Evolutionary conservation across 2,113 vertebrate species (phyloP).

Genomic region (Chloropsis cyanopogon): DNA sequence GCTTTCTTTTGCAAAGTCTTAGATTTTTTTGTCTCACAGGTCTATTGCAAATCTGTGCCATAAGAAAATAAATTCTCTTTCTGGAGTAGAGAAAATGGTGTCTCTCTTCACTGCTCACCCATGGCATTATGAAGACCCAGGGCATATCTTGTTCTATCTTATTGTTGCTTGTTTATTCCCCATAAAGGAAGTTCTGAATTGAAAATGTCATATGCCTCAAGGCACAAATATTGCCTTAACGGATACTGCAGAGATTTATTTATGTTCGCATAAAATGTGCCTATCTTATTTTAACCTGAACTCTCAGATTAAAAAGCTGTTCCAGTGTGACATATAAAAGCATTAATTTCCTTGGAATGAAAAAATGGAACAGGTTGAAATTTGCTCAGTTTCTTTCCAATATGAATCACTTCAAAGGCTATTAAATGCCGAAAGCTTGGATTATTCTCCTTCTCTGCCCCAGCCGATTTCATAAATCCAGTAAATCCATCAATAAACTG

Average conservation of each 20-base stretch:
- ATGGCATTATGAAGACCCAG: background rate
- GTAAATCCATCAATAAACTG: background rate
- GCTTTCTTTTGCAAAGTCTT: background rate
- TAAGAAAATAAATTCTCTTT: background rate
- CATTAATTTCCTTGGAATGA: slow-evolving; percentile 1
- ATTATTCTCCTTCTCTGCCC: background rate
- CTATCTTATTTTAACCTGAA: background rate
- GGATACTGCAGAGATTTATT: background rate
- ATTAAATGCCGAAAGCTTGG: background rate
- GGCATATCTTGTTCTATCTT: slow-evolving; percentile 43
- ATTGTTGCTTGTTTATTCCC: background rate
- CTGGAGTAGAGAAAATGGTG: background rate
- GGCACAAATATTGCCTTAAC: background rate
- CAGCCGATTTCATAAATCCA: background rate
- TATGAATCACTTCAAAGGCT: background rate
- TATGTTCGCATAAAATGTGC: background rate
- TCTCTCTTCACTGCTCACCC: background rate
- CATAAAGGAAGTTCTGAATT: background rate
- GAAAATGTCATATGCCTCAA: slow-evolving; percentile 25
- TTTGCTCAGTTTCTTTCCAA: background rate
- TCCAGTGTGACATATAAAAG: background rate
- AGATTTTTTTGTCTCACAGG: background rate
- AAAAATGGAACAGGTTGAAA: slow-evolving; percentile 1
- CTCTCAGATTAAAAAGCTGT: background rate
- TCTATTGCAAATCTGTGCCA: background rate